Base-by-base conservation (phyloP, 2,888 invertebrate genomes). In the Pherbina coryleti region DNA sequence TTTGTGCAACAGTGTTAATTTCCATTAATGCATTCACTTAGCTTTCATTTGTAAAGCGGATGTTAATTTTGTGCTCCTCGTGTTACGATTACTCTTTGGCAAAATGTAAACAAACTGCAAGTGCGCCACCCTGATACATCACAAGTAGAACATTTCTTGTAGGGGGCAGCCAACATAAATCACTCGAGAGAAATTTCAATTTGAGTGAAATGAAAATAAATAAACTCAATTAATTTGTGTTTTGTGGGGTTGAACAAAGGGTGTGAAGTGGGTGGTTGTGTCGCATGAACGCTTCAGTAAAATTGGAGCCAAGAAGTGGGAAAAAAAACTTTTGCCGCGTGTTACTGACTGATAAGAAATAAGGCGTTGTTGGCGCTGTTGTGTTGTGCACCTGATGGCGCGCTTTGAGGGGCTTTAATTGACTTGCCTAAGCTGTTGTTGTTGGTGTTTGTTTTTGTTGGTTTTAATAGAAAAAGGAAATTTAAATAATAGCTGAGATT, bases 1-100 rank as follows among this genome's bases (percentile, higher is more conserved):
- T 25, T 19, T 28, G 28, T 22, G 25, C 57, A 60, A 11, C 5
- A 31, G n/a, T 66, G 17, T 49, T 17, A 4, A 69, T 69, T 69
- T 69, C 19, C 49, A 44, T 67, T 22, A 25, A 69, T 69, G 44
- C 69, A 69, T 22, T 69, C 22, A 69, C 34, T 69, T 69, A 44
- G 25, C 67, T 44, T 44, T 22, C 67, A 37, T 67, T 55, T 25
- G 25, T 14, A 28, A 60, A 22, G 25, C 57, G 57, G 57, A 60
- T 60, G 57, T 60, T 60, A 28, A 60, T 22, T 44, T 44, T 3
- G 44, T 44, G 44, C 44, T 44, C 3, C 44, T 44, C 44, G 44
- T 44, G 44, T 44, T 44, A n/a, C 44, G 7, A 14, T 44, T 44
- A 44, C 44, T 44, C 44, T 44, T 44, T 44, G 44, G 44, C 44